Evolutionary conservation across 2,113 vertebrate genomes (phyloP), one percentile per base, ranked within the genome.

Genomic region (Circaetus cinerascens): DNA sequence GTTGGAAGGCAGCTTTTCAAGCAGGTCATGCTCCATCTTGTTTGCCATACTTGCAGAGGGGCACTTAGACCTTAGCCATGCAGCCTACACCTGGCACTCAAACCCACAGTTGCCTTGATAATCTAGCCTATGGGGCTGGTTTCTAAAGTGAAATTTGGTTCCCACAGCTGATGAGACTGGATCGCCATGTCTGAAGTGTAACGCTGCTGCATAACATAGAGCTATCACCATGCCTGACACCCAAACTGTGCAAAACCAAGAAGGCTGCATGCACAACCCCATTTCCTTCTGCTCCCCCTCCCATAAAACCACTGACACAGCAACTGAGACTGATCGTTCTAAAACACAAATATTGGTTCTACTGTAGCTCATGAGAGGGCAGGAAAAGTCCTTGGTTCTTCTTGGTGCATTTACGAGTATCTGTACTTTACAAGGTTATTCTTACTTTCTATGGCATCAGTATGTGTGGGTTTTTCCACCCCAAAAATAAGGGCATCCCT

Each of bases 151-250:
- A 53, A 53, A 20, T 34, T 53, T 40, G 32, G 29, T 46, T 89
- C 43, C 43, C 72, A 57, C 21, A 68, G 46, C 41, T 53, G 41
- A 43, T 18, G 27, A 60, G 78, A 23, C 29, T 5, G 46, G n/a
- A 67, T 40, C 23, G 7, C 0, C 0, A 1, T 3, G 79, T 27
- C 50, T 22, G 32, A 72, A n/a, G 57, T 21, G 29, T 34, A 40
- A 53, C 21, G 7, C 18, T 43, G 40, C 71, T 45, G 71, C 34
- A 3, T 1, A 45, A 59, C n/a, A 27, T 8, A 38, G 45, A 66
- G 62, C 40, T 50, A 14, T 15, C 45, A 29, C 56, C 38, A 5
- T 9, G 46, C 60, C 62, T 4, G 3, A 69, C 34, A 59, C 51
- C 32, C 51, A 15, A 82, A 57, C 13, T n/a, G 19, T 48, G 75